Base-by-base conservation (phyloP, 2,797 vertebrate genomes). In the Intellagama lesueurii region DNA sequence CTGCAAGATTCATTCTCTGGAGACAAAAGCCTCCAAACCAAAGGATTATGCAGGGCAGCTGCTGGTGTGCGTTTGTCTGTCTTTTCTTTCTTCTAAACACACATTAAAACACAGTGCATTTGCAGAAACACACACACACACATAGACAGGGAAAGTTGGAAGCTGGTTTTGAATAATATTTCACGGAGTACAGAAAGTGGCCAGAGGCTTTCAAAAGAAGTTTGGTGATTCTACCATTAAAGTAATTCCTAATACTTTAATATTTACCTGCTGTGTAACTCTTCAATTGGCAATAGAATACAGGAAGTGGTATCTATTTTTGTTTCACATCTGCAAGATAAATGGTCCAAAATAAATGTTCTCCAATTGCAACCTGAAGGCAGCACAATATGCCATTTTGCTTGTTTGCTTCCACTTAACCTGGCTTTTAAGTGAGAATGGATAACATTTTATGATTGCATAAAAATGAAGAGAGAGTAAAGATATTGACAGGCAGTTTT, bases 1-100 rank as follows among this genome's bases (percentile, higher is more conserved):
- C 16, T 72, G 30, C 64, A 85, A 91, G 49, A 64, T 81, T 80
- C 26, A 56, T 93, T 87, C 88, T 89, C 44, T 3, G 69, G 52
- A 76, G 69, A 49, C 22, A 11, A 1, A 66, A 93, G n/a, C 76
- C 28, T 85, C 72, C 86, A 90, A 88, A 92, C 5, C 83, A 1
- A 16, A 44, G 30, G 82, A 49, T 89, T 88, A 83, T 40, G 44
- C 9, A 66, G 44, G 1, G 9, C 9, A 81, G 49, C 66, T 81
- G 5, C 1, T 64, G 80, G 82, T 49, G 17, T 90, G 90, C 49
- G 28, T 47, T 89, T 5, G 60, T 77, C 88, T 82, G 86, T 88
- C 87, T 70, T 82, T 24, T 80, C 28, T 79, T 7, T 32, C 19
- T 56, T 26, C 11, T 40, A 28, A 56, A n/a, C 30, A 30, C 30